Conservation (phyloP, 2,797 vertebrate species). For the Centroberyx gerrardi region DNA sequence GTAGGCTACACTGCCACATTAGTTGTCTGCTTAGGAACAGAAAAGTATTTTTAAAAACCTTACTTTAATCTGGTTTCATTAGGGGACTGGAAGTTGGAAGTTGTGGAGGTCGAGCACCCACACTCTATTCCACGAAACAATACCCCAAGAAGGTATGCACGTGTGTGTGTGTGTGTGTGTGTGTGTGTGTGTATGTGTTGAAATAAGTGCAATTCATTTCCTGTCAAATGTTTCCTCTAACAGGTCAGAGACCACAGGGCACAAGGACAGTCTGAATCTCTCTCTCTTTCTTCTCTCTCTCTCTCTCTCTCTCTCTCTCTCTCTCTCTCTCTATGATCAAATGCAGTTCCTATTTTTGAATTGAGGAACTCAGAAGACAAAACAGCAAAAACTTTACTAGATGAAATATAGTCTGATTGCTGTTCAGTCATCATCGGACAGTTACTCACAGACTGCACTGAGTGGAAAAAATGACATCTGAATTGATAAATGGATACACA, state of each 20-base stretch:
- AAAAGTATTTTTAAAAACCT: not conserved
- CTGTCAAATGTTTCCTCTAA: constrained; percentile 62
- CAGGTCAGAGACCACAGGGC: constrained; percentile 7
- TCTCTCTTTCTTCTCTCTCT: constrained; percentile 1
- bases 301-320: constrained; percentile 6
- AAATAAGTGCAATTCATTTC: constrained; percentile 65
- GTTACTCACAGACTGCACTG: constrained; percentile 16
- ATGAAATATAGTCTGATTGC: constrained; percentile 9
- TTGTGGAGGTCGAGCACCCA: not conserved
- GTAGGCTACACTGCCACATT: not conserved
- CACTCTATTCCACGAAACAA: not conserved
- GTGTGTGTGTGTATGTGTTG: constrained; percentile 19
- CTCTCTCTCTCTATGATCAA: constrained; percentile 35
- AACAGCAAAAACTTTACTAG: constrained; percentile 6
- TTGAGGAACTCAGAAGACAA: constrained; percentile 58
- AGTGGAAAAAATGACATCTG: too few species aligned
- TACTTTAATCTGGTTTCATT: not conserved
- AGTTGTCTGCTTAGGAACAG: not conserved
- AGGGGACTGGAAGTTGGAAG: not conserved
- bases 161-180: constrained; percentile 5
- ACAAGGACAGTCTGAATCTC: constrained; percentile 33
- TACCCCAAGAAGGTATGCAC: not conserved
- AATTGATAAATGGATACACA: too few species aligned
- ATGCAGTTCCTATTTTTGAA: constrained; percentile 68
- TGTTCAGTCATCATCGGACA: not conserved